A percentile compares a stretch with the other conserved stretches of the same genome.
Evolutionary conservation across 2,797 vertebrate species (phyloP).

Genomic region (Sylvia borin): DNA sequence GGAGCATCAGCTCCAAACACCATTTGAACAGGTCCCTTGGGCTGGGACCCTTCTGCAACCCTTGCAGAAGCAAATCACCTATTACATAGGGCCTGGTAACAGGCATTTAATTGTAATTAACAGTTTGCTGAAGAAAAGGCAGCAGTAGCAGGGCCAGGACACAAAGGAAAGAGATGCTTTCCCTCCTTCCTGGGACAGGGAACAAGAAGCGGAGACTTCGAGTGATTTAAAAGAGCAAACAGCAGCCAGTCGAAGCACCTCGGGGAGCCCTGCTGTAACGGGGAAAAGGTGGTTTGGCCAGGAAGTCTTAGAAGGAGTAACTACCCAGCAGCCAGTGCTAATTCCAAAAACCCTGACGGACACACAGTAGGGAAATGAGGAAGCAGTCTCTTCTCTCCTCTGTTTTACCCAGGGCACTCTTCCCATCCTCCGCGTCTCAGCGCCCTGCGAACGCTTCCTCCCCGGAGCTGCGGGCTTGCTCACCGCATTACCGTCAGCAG

Average conservation of each 20-base stretch:
- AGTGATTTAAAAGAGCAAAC: neutral
- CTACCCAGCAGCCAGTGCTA: neutral
- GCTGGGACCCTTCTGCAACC: neutral
- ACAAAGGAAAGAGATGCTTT: neutral
- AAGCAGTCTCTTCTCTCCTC: neutral
- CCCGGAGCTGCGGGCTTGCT: neutral
- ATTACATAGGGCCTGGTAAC: neutral
- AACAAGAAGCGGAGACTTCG: neutral
- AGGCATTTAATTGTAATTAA: neutral
- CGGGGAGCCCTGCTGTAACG: fast-evolving
- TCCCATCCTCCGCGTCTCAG: neutral
- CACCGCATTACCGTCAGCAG: neutral
- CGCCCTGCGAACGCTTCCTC: neutral
- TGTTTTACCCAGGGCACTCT: neutral
- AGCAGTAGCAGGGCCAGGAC: neutral
- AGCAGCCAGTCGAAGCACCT: fast-evolving
- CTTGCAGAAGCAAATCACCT: neutral
- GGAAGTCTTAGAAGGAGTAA: neutral
- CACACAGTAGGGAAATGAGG: fast-evolving
- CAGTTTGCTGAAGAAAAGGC: neutral
- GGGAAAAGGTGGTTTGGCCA: neutral
- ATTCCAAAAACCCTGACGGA: neutral
- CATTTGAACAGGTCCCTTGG: neutral
- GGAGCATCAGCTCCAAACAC: neutral
- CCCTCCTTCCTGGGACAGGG: neutral